Evolutionary conservation across 2,888 invertebrate species (phyloP), one percentile per base, ranked within the genome.

Genomic region (Globia sparganii): DNA sequence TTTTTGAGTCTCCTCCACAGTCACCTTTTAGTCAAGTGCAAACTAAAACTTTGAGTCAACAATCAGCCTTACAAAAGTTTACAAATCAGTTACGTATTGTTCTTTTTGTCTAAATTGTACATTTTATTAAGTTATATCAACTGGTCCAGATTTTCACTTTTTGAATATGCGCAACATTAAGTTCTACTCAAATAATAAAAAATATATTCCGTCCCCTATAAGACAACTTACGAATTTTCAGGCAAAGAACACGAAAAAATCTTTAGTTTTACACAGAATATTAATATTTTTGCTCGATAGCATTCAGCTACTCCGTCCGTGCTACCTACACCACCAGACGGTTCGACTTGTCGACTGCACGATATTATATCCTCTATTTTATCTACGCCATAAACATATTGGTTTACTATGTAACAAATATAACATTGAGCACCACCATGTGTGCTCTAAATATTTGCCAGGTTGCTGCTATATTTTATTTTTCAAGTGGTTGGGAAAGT

Each of bases 1-100:
- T 94, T 92, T 92, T 92, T 91, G 89, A 92, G 89, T 92, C 90
- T 88, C 85, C 88, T 86, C 83, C 53, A 80, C 83, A 86, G 84
- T 90, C 87, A 89, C 89, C 86, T 90, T 83, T 88, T 86, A 87
- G 88, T 79, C 86, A 88, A 87, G 84, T 88, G 78, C 81, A 84
- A 90, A 88, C 85, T 79, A 84, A 91, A 91, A 91, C 89, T 92
- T 92, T 88, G 59, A 82, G 84, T 85, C 83, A 83, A 86, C 80
- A 86, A 75, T 80, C 81, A 85, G 78, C 77, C 66, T 58, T 81
- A 72, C 67, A 75, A 76, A 79, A 77, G 61, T 80, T 84, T 74
- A 13, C 11, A 65, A 72, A 62, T 67, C 31, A 73, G 43, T 80
- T 75, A 82, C 75, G 34, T 74, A 68, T 70, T 71, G 15, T 59